Evolutionary conservation across 1,140 invertebrate species (phyloP).

Genomic region (Meteorus sp.): DNA sequence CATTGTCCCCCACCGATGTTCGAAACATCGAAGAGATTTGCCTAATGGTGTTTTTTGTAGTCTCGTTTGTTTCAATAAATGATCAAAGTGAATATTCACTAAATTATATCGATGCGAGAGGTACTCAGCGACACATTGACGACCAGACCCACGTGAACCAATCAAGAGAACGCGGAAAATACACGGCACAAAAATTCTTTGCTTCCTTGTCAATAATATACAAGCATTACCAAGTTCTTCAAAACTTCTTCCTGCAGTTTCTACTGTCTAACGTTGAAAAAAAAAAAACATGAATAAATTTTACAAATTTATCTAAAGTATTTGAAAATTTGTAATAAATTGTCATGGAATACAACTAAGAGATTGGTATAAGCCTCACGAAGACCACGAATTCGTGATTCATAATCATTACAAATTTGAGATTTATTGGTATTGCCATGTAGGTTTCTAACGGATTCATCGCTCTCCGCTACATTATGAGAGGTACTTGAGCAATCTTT

Average conservation of each 20-base stretch:
- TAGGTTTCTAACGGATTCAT: neutral
- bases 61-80: slow-evolving; percentile 57
- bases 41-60: slow-evolving; percentile 57
- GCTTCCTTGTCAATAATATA: slow-evolving; percentile 30
- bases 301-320: slow-evolving; percentile 1
- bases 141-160: slow-evolving; percentile 40
- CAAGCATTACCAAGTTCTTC: slow-evolving; percentile 39
- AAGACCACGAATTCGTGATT: slow-evolving; percentile 29
- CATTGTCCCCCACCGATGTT: slow-evolving; percentile 49
- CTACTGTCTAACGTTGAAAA: slow-evolving; percentile 41
- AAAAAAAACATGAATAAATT: slow-evolving; percentile 18
- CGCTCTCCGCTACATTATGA: neutral
- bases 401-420: neutral
- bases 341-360: slow-evolving; percentile 35
- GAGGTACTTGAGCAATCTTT: neutral
- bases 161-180: slow-evolving; percentile 46
- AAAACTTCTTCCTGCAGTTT: slow-evolving; percentile 33
- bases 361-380: slow-evolving; percentile 33
- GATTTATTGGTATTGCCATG: neutral
- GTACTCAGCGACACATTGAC: slow-evolving; percentile 38
- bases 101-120: slow-evolving; percentile 42
- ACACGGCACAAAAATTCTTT: slow-evolving; percentile 36
- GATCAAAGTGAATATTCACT: slow-evolving; percentile 60
- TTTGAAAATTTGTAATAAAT: slow-evolving; percentile 5
- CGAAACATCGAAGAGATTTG: slow-evolving; percentile 51